Base-by-base conservation (phyloP, 2,888 invertebrate genomes). In the Ornithoptera priamus region DNA sequence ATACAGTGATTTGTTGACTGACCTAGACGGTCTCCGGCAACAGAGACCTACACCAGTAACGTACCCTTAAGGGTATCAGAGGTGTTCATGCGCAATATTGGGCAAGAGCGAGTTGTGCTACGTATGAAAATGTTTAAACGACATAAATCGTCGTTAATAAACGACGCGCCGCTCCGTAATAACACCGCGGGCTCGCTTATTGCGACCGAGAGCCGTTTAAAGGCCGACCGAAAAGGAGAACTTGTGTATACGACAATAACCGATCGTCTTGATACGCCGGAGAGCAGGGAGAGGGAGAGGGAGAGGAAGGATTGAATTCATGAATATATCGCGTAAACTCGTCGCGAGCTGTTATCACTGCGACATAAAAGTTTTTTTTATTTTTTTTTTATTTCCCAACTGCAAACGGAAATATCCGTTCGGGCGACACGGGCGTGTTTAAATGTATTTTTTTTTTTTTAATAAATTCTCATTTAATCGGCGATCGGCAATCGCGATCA, bases 271-370 rank as follows among this genome's bases (percentile, higher is more conserved):
- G 84, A 87, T 88, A 84, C 77, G 78, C 76, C 78, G 75, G 82
- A 7, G 87, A 87, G 30, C 4, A 30, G 30, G 30, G 0, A 5
- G 30, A 30, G 3, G 30, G 30, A 30, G 30, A 5, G 5, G 30
- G 3, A 5, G 30, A 87, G 89, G 88, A 87, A 86, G 88, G 85
- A 88, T 89, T 84, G 88, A 89, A 88, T 88, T 85, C 83, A 87
- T 88, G 87, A 90, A 90, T 90, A 89, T 87, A 89, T 89, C 85
- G 83, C 84, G 85, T 85, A 86, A 87, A 87, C 82, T 82, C 84
- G 85, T 82, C 81, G 75, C 72, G 75, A 76, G 72, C 80, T 80
- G 84, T 88, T 88, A 89, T 87, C 85, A 85, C 78, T 70, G 84
- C 85, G 85, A 88, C 84, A 87, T 85, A 66, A 81, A 83, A 81